A percentile compares a stretch with the other conserved stretches of the same genome.
phyloP scores from a whole-genome alignment of 2,113 vertebrate genomes.

The Hucho hucho region DNA sequence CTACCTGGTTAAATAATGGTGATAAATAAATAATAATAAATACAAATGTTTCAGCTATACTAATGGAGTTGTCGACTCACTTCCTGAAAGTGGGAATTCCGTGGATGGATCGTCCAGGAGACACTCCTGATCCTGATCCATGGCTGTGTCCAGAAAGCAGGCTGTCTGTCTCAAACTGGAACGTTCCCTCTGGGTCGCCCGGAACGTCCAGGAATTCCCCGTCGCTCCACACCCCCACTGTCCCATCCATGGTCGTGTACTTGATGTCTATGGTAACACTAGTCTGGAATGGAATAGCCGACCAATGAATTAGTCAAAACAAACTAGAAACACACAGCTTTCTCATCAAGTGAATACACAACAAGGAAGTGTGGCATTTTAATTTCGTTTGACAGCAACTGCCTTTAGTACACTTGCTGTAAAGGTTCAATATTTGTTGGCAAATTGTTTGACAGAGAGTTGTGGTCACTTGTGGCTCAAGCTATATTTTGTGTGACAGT shows the following conservation, averaged over 20 bases:
- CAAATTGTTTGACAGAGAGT: neutral
- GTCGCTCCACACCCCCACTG: slow-evolving; percentile 80
- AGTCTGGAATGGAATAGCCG: slow-evolving; percentile 75
- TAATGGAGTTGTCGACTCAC: slow-evolving; percentile 66
- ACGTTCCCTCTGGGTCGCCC: slow-evolving; percentile 79
- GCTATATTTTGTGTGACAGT: slow-evolving; percentile 18
- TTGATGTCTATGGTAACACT: slow-evolving; percentile 82
- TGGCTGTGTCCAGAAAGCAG: slow-evolving; percentile 82
- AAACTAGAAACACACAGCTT: neutral
- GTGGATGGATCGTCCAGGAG: slow-evolving; percentile 72
- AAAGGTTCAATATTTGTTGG: neutral
- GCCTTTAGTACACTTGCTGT: no score
- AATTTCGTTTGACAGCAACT: no score
- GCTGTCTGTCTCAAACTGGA: slow-evolving; percentile 84
- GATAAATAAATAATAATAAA: no score
- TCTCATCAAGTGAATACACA: no score
- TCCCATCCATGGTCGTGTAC: slow-evolving; percentile 85
- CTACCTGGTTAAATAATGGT: no score
- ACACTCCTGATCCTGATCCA: slow-evolving; percentile 60
- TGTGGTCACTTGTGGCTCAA: slow-evolving; percentile 1
- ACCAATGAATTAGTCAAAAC: neutral
- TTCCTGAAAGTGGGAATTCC: slow-evolving; percentile 82
- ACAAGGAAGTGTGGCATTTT: no score
- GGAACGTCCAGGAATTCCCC: slow-evolving; percentile 89
- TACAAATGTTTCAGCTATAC: neutral